These are phyloP conservation scores for Erebia aethiops DNA, from an alignment of 2,888 invertebrate species.

Conservation along the genomic window DNA sequence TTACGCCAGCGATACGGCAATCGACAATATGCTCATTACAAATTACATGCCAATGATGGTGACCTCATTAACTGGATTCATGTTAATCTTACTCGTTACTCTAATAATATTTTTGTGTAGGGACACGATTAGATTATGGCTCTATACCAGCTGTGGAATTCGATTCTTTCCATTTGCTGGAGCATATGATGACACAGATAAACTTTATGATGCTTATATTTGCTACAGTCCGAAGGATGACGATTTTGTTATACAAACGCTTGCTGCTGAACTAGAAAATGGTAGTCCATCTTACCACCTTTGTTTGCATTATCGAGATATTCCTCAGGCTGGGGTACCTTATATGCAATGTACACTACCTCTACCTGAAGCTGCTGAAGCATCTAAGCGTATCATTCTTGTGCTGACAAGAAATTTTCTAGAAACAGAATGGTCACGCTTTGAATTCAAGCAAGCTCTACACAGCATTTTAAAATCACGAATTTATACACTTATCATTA, in stretches of 20 bases:
- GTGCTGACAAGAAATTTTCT: slow-evolving; percentile 94
- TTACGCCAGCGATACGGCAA: slow-evolving; percentile 90
- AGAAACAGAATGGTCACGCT: slow-evolving; percentile 96
- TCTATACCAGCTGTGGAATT: slow-evolving; percentile 93
- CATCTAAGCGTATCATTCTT: slow-evolving; percentile 92
- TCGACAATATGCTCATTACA: slow-evolving; percentile 90
- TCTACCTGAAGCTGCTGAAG: slow-evolving; percentile 93
- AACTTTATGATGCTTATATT: slow-evolving; percentile 96
- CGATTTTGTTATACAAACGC: slow-evolving; percentile 93
- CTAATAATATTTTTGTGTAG: slow-evolving; percentile 93
- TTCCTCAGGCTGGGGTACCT: slow-evolving; percentile 87
- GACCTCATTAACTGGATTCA: slow-evolving; percentile 88
- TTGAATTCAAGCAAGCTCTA: slow-evolving; percentile 94
- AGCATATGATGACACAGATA: slow-evolving; percentile 90
- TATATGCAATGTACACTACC: slow-evolving; percentile 88
- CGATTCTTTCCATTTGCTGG: slow-evolving; percentile 89
- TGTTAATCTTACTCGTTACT: slow-evolving; percentile 89
- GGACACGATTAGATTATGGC: slow-evolving; percentile 93
- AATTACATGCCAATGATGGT: slow-evolving; percentile 93
- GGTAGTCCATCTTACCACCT: slow-evolving; percentile 90
- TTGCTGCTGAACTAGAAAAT: slow-evolving; percentile 93
- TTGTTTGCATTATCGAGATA: slow-evolving; percentile 94
- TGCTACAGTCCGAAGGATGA: slow-evolving; percentile 97
- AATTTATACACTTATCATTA: slow-evolving; percentile 92
- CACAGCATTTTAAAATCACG: slow-evolving; percentile 93